These are phyloP conservation scores for Embiotoca jacksoni DNA, from an alignment of 2,113 vertebrate genomes.

Conservation along the genomic window DNA sequence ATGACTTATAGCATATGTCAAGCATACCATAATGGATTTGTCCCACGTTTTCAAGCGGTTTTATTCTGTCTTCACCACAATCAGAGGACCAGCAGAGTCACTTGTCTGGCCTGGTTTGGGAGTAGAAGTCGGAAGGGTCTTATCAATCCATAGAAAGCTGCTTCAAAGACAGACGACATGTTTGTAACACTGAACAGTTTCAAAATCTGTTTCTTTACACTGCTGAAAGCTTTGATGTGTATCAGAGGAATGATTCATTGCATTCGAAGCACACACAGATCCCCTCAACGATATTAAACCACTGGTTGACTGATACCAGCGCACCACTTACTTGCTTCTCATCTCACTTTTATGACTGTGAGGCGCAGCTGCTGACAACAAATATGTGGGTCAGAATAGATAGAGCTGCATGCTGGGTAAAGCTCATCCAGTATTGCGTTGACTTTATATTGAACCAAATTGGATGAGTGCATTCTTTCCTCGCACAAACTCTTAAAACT, in stretches of 20 bases:
- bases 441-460: too few species aligned
- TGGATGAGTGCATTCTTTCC: too few species aligned
- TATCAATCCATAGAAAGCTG: background rate
- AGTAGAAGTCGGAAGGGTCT: background rate
- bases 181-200: background rate
- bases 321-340: background rate
- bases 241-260: conserved; percentile 10
- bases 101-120: background rate
- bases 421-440: too few species aligned
- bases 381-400: too few species aligned
- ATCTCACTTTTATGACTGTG: background rate
- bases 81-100: background rate
- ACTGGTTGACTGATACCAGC: background rate
- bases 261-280: conserved; percentile 13
- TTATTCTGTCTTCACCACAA: background rate
- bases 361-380: background rate
- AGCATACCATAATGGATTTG: too few species aligned
- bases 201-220: background rate
- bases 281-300: background rate
- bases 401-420: too few species aligned
- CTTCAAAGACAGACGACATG: background rate
- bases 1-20: too few species aligned
- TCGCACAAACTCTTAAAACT: too few species aligned
- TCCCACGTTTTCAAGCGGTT: too few species aligned
- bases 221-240: conserved; percentile 17